Conservation (phyloP, 2,113 vertebrate genomes). For the Azemiops feae region DNA sequence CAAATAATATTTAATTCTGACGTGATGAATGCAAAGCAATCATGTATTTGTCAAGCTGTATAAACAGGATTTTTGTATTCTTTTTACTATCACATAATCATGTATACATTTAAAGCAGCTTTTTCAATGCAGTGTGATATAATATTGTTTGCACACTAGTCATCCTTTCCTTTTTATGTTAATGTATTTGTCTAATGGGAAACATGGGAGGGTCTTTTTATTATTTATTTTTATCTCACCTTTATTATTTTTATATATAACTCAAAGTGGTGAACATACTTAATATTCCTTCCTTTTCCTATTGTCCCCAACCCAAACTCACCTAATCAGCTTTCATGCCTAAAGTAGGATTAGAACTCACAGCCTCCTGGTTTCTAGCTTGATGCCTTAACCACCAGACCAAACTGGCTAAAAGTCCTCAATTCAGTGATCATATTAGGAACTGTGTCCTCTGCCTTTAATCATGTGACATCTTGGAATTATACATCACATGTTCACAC, state of each 20-base stretch:
- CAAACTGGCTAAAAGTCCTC: not conserved
- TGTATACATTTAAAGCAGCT: not conserved
- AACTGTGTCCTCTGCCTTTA: not conserved
- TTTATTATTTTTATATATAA: not conserved
- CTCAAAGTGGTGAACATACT: not conserved
- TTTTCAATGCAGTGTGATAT: not conserved
- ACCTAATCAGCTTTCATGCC: not conserved
- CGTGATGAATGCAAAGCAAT: constrained; percentile 6
- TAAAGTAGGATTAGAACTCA: not conserved
- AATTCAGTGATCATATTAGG: not conserved
- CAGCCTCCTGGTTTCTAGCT: not conserved
- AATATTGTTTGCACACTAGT: not conserved
- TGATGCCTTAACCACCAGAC: not conserved
- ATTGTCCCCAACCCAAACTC: not conserved
- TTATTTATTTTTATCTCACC: not conserved
- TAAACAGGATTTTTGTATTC: not conserved
- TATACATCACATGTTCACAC: not conserved
- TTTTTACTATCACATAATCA: not conserved
- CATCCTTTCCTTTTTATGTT: not conserved
- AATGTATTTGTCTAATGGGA: not conserved
- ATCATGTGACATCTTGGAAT: not conserved
- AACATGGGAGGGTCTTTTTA: not conserved
- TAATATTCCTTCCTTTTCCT: not conserved
- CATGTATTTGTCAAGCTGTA: not conserved
- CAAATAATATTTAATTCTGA: not conserved